Base-by-base conservation (phyloP, 2,888 invertebrate genomes). In the Hypomecis punctinalis region DNA sequence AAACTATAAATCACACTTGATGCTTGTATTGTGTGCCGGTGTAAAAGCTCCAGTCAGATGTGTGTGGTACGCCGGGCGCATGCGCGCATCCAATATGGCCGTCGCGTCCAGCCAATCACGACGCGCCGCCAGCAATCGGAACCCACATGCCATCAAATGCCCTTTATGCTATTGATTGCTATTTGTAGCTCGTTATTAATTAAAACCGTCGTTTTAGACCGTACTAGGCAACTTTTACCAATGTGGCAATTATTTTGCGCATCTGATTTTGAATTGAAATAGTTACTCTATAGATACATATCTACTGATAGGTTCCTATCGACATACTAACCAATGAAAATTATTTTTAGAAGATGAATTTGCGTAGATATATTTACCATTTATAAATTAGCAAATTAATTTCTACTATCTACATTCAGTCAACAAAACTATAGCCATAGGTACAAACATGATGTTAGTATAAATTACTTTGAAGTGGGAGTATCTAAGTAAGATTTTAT, bases 61-160 rank as follows among this genome's bases (percentile, higher is more conserved):
- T 87, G 84, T 82, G 85, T 73, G 77, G 67, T 74, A 77, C 71
- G 55, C 63, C 80, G 71, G 75, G 85, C 89, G 90, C 92, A 89
- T 90, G 91, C 90, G 90, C 86, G 78, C 78, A 86, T 84, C 85
- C 84, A 92, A 91, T 80, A 93, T 93, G 92, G 92, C 92, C 85
- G 90, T 76, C 84, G 73, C 70, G 69, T 69, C 71, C 77, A 81
- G 76, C 92, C 91, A 92, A 92, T 91, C 82, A 80, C 67, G 78
- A 74, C 63, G 70, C 84, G 66, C 72, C 76, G 69, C 74, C 64
- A 72, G 74, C 77, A 78, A 76, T 77, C 77, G 77, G 78, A 80
- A 79, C 85, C 79, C 83, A 83, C 78, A 84, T 82, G 79, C 80
- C 80, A 83, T 81, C 80, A 78, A 80, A 78, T 78, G 81, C 83